Evolutionary conservation across 1,140 invertebrate species (phyloP), one percentile per base, ranked within the genome.

Genomic region (Dreissena rostriformis): DNA sequence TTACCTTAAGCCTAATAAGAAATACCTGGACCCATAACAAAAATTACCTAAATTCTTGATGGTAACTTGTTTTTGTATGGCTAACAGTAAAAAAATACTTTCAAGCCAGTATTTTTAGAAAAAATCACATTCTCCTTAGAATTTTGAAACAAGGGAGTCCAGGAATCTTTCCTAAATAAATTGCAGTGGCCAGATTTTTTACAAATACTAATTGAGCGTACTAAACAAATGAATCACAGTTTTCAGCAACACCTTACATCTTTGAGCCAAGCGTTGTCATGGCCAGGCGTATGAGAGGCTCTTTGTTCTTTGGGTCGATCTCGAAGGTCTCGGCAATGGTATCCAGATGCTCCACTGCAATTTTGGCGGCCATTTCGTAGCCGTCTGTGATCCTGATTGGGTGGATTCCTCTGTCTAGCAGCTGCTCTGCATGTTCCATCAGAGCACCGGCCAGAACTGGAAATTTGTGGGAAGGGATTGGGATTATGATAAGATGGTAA

Each of bases 221-320:
- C 39, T 39, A 2, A 39, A 39, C 39, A 5, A 39, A 39, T 39
- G 2, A 39, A 39, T 39, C 39, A 39, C 8, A 39, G 8, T 39
- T 39, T 39, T 2, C 39, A 39, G 39, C 39, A 39, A 8, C 8
- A 8, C 83, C 91, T 95, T 94, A 96, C 96, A 99, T 99, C 95
- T 99, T 99, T n/a, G 98, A 99, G 22, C 98, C 98, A 24, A 99
- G 95, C 0, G 98, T 99, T 0, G 99, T 99, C 97, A 98, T 99
- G 8, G 99, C 99, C 52, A 98, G 97, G 92, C 97, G 96, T 84
- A 99, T 96, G 0, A 99, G 95, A 49, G 97, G 97, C 91, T 99
- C 98, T 75, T 80, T 87, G 89, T 99, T 96, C 0, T 97, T 95
- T 0, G 95, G 95, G 90, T 96, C 96, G 52, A 99, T 96, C 0